phyloP scores from a whole-genome alignment of 2,888 invertebrate genomes.

The Craniophora ligustri region DNA sequence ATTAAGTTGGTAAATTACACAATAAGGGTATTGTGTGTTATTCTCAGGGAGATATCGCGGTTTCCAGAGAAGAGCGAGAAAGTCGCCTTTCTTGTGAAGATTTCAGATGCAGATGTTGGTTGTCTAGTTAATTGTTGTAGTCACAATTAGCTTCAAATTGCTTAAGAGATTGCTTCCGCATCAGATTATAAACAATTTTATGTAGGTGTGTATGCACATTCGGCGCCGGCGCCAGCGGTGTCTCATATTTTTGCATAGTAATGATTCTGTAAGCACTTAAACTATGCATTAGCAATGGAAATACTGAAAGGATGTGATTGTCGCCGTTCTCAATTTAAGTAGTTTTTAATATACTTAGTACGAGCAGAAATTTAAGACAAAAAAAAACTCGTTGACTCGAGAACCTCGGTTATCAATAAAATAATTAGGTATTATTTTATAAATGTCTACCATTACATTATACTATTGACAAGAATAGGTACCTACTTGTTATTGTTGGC shows the following conservation, averaged over 20 bases:
- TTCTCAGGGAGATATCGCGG: conserved; percentile 67
- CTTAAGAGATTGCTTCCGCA: conserved; percentile 47
- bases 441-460: too few relatives aligned
- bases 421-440: too few relatives aligned
- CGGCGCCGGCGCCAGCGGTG: conserved; percentile 2
- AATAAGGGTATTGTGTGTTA: conserved; percentile 66
- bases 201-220: conserved; percentile 5
- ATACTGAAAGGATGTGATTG: neutral
- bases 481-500: too few relatives aligned
- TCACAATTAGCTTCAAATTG: conserved; percentile 55
- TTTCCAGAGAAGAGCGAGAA: conserved; percentile 63
- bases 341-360: too few relatives aligned
- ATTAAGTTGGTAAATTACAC: conserved; percentile 44
- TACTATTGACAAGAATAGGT: too few relatives aligned
- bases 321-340: neutral
- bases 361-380: too few relatives aligned
- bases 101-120: conserved; percentile 56
- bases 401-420: too few relatives aligned
- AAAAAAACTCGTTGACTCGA: too few relatives aligned
- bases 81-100: conserved; percentile 65
- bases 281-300: conserved; percentile 3
- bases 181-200: conserved; percentile 35
- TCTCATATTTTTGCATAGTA: conserved; percentile 15
- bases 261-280: too few relatives aligned
- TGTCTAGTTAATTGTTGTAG: conserved; percentile 51